A percentile compares a stretch with the other conserved stretches of the same genome.
Conservation (phyloP, 2,888 invertebrate genomes). For the Julus scanicus region DNA sequence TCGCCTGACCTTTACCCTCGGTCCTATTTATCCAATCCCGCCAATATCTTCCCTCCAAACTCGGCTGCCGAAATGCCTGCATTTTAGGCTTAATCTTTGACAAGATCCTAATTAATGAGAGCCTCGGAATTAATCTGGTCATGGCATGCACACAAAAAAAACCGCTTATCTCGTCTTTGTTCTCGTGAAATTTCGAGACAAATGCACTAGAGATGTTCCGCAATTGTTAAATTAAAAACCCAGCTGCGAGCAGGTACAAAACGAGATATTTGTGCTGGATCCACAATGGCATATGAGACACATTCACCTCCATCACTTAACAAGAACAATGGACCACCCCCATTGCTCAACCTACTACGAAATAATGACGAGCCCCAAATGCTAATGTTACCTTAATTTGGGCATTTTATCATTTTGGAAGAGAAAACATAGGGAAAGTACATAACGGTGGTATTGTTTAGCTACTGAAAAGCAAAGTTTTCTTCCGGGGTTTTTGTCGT, state of each 20-base stretch:
- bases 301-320: constrained; percentile 12
- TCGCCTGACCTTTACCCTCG: background rate
- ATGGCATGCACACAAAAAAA: background rate
- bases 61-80: background rate
- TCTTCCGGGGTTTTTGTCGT: background rate
- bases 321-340: constrained; percentile 33
- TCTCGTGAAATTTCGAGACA: constrained; percentile 27
- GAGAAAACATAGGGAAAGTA: background rate
- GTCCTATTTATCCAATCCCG: background rate
- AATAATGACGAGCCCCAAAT: constrained; percentile 18
- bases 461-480: background rate
- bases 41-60: background rate
- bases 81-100: constrained; percentile 18
- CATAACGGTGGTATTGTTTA: background rate
- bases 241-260: constrained; percentile 12
- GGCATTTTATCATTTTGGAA: constrained; percentile 27
- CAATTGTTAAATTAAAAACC: constrained; percentile 26
- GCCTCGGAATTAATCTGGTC: constrained; percentile 19
- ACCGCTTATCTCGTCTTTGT: background rate
- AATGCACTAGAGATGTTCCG: background rate
- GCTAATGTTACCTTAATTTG: background rate
- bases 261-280: background rate
- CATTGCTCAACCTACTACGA: background rate
- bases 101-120: constrained; percentile 9
- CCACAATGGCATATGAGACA: background rate